phyloP scores from a whole-genome alignment of 1,140 invertebrate species.

The Carcinoscorpius rotundicauda region DNA sequence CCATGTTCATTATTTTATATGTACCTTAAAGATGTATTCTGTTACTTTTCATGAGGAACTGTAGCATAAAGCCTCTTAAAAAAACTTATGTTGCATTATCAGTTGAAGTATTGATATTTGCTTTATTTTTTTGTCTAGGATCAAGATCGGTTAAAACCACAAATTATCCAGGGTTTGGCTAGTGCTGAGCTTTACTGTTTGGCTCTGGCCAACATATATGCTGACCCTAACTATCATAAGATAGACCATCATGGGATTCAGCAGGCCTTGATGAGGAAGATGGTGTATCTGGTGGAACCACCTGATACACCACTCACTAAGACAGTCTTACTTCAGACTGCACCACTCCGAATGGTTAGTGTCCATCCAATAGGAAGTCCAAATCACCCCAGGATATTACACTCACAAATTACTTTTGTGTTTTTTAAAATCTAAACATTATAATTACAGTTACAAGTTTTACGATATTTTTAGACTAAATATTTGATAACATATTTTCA shows the following conservation, averaged over 20 bases:
- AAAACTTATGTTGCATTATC: neutral
- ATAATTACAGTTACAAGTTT: too few species aligned
- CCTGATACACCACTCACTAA: constrained; percentile 81
- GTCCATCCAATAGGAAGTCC: neutral
- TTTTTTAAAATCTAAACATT: too few species aligned
- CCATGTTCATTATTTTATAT: neutral
- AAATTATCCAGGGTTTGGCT: constrained; percentile 77
- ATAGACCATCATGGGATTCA: constrained; percentile 75
- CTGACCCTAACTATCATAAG: constrained; percentile 89
- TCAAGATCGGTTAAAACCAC: constrained; percentile 83
- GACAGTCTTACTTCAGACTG: constrained; percentile 89
- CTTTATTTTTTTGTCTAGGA: constrained; percentile 45
- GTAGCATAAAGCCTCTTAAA: neutral
- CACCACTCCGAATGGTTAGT: constrained; percentile 84
- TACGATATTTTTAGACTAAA: too few species aligned
- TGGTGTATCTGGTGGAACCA: constrained; percentile 71
- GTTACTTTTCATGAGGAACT: neutral
- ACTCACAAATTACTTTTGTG: too few species aligned
- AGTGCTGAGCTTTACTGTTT: constrained; percentile 94
- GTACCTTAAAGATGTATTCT: neutral
- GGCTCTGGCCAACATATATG: constrained; percentile 90
- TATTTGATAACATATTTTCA: too few species aligned
- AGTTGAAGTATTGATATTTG: constrained; percentile 13
- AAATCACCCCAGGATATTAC: too few species aligned
- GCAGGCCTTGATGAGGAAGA: constrained; percentile 81